A percentile compares a stretch with the other conserved stretches of the same genome.
Evolutionary conservation across 2,797 vertebrate genomes (phyloP).

Genomic region (Hafferia zeledoni): DNA sequence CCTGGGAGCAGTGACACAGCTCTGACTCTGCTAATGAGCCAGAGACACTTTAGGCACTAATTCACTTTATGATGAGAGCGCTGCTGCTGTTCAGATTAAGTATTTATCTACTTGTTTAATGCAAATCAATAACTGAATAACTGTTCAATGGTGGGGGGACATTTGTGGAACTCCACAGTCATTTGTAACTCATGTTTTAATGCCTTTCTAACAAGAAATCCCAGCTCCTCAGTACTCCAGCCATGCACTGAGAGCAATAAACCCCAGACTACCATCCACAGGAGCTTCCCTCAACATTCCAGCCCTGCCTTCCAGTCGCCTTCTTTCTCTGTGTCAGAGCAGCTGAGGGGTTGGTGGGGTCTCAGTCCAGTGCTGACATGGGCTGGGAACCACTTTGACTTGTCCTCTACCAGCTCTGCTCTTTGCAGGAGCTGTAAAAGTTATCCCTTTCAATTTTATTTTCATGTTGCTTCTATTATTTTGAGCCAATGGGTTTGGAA

Average conservation of each 20-base stretch:
- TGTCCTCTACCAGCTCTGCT: not conserved
- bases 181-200: slow-evolving; percentile 40
- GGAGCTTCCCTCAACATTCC: not conserved
- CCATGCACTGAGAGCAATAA: not conserved
- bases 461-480: not conserved
- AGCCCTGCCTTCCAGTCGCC: not conserved
- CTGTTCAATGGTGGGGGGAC: slow-evolving; percentile 42
- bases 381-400: not conserved
- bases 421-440: not conserved
- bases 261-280: not conserved
- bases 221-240: not conserved
- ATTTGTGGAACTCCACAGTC: not conserved
- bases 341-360: not conserved
- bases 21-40: not conserved
- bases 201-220: slow-evolving; percentile 18
- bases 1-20: not conserved
- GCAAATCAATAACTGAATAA: slow-evolving; percentile 66
- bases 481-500: not conserved
- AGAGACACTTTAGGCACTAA: slow-evolving; percentile 39
- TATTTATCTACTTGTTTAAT: slow-evolving; percentile 68
- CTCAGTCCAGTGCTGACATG: not conserved
- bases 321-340: not conserved
- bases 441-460: not conserved
- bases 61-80: slow-evolving; percentile 47
- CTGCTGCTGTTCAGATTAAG: slow-evolving; percentile 25